These are phyloP conservation scores for Littorina saxatilis DNA, from an alignment of 1,140 invertebrate genomes.

Conservation along the genomic window DNA sequence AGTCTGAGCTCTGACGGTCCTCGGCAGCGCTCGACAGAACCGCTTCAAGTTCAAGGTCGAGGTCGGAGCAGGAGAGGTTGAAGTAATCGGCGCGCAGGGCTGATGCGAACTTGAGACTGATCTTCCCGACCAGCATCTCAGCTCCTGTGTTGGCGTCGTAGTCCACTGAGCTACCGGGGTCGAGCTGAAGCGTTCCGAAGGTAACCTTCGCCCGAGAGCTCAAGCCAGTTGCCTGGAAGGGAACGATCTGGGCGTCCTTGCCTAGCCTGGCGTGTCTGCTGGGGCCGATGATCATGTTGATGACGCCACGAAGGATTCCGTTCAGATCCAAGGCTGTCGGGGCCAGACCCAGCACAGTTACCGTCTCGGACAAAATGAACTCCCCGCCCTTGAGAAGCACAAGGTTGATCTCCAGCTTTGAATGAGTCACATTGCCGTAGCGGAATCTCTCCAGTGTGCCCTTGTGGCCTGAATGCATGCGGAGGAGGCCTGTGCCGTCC, in stretches of 20 bases:
- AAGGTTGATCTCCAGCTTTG: constrained; percentile 63
- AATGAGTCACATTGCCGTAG: constrained; percentile 51
- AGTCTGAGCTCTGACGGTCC: constrained; percentile 51
- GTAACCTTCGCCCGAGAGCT: constrained; percentile 53
- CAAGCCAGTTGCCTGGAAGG: constrained; percentile 51
- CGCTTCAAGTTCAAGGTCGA: constrained; percentile 61
- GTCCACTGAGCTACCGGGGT: constrained; percentile 60
- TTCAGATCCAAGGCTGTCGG: constrained; percentile 58
- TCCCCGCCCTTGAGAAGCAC: constrained; percentile 65
- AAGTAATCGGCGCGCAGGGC: constrained; percentile 61
- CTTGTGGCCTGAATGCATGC: constrained; percentile 57
- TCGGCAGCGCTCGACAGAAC: constrained; percentile 56
- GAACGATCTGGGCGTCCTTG: constrained; percentile 56
- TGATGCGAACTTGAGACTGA: constrained; percentile 60
- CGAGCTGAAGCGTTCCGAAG: constrained; percentile 62
- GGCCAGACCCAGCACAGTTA: constrained; percentile 60
- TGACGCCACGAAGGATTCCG: constrained; percentile 60
- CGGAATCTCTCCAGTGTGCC: constrained; percentile 55
- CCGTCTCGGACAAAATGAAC: constrained; percentile 64
- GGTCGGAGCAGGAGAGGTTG: constrained; percentile 57
- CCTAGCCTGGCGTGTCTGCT: constrained; percentile 58
- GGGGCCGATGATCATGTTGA: constrained; percentile 61
- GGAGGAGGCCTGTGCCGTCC: constrained; percentile 62
- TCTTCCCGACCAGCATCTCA: constrained; percentile 57
- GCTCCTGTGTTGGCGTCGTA: constrained; percentile 63